These are phyloP conservation scores for Melanerpes aurifrons DNA, from an alignment of 2,113 vertebrate genomes.

Conservation along the genomic window DNA sequence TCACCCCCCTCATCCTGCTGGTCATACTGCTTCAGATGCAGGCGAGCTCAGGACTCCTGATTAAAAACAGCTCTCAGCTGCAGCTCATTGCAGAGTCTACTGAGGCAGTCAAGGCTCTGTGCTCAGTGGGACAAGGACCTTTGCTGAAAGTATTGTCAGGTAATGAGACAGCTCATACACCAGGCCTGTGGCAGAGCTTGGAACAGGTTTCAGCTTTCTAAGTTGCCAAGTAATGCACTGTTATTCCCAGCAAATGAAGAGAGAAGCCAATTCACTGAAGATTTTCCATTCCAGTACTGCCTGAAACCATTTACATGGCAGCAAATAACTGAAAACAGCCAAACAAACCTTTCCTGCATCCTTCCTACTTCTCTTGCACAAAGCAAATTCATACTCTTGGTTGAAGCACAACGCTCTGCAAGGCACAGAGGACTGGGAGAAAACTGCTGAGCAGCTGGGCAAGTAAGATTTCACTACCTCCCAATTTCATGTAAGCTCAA, in stretches of 20 bases:
- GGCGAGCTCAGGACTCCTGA: not conserved
- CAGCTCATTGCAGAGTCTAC: not conserved
- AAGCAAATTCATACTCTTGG: not conserved
- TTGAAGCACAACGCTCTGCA: not conserved
- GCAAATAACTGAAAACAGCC: not conserved
- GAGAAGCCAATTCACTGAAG: not conserved
- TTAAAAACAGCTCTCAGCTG: not conserved
- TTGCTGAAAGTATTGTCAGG: not conserved
- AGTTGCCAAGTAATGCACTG: not conserved
- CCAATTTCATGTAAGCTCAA: not conserved
- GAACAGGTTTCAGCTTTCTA: not conserved
- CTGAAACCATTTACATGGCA: not conserved
- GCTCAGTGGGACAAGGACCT: not conserved
- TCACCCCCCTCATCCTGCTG: too few species aligned
- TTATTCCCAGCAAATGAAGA: not conserved
- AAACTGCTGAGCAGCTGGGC: constrained; percentile 46
- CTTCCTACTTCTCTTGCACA: not conserved
- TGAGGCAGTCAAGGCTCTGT: not conserved
- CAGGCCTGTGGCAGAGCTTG: not conserved
- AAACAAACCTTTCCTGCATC: not conserved
- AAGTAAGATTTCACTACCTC: constrained; percentile 7
- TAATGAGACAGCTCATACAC: not conserved
- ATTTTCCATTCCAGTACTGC: not conserved
- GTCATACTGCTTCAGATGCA: too few species aligned
- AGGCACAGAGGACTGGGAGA: not conserved